A percentile compares a stretch with the other conserved stretches of the same genome.
Conservation (phyloP, 2,888 invertebrate species). For the Drosophila nigricruria region DNA sequence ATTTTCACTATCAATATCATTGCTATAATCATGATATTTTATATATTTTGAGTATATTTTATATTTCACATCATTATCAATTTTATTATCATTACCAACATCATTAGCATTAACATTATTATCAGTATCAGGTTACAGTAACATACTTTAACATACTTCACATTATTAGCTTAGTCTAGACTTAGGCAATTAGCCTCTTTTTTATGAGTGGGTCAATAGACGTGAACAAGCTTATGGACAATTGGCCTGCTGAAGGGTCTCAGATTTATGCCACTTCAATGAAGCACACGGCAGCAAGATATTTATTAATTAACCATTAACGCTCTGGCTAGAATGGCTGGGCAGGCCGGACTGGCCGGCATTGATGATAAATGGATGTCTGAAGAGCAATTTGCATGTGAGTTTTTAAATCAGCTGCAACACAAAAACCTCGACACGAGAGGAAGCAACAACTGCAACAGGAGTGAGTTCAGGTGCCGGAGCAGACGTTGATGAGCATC, state of each 20-base stretch:
- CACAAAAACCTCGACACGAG: conserved; percentile 18
- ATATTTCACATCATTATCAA: background rate
- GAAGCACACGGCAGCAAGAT: conserved; percentile 27
- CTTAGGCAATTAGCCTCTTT: conserved; percentile 6
- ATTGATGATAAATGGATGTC: conserved; percentile 67
- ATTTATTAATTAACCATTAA: conserved; percentile 83
- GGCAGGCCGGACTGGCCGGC: conserved; percentile 37
- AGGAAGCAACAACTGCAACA: background rate
- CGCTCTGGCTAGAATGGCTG: conserved; percentile 63
- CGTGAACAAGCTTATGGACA: conserved; percentile 21
- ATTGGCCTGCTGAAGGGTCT: conserved; percentile 18
- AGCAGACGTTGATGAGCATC: conserved; percentile 69
- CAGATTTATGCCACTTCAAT: conserved; percentile 29
- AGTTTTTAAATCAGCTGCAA: conserved; percentile 64
- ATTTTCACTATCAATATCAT: background rate
- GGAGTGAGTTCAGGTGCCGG: conserved; percentile 1
- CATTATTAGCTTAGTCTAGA: conserved; percentile 19
- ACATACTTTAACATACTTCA: background rate
- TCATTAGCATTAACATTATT: background rate
- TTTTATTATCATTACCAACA: background rate
- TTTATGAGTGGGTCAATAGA: conserved; percentile 62
- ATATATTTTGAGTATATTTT: no score
- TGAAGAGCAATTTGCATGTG: conserved; percentile 77
- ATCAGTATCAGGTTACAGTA: background rate
- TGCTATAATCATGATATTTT: background rate